Evolutionary conservation across 2,797 vertebrate species (phyloP), one percentile per base, ranked within the genome.

Genomic region (Helostoma temminkii): DNA sequence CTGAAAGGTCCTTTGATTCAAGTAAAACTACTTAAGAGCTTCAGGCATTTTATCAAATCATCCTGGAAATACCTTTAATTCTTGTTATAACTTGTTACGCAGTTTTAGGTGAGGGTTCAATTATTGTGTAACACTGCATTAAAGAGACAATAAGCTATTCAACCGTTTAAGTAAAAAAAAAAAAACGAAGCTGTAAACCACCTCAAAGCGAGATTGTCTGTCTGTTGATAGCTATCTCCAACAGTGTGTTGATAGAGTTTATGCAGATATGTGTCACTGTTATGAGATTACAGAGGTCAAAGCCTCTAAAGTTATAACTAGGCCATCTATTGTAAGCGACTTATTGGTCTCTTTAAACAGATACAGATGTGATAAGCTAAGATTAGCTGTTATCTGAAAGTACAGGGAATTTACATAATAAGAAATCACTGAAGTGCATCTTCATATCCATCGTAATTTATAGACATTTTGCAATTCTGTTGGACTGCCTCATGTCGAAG

Each of bases 171-270:
- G 43, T 49, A 49, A 7, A 53, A 58, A 48, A 42, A 46, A 39
- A n/a, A 53, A 58, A 48, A 42, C 43, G 34, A n/a, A 62, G n/a
- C 39, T 76, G 6, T 58, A 43, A 71, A 71, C 0, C 2, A 30
- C 9, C 9, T 72, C n/a, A 53, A 55, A 71, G 74, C 37, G 11
- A 21, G 1, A 3, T 22, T 54, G 37, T 76, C 42, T 65, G 9
- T 41, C 37, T 73, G n/a, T n/a, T 71, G 43, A 60, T 59, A n/a
- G n/a, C n/a, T n/a, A n/a, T n/a, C n/a, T n/a, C n/a, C n/a, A n/a
- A 18, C 39, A n/a, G 16, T 41, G n/a, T n/a, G n/a, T n/a, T n/a
- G n/a, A n/a, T n/a, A 41, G 12, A 37, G 28, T 37, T 12, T 52
- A 43, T 7, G 14, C 16, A 48, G 39, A 28, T 62, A 2, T 1